These are phyloP conservation scores for Syrrhaptes paradoxus DNA, from an alignment of 2,113 vertebrate species.

Conservation along the genomic window DNA sequence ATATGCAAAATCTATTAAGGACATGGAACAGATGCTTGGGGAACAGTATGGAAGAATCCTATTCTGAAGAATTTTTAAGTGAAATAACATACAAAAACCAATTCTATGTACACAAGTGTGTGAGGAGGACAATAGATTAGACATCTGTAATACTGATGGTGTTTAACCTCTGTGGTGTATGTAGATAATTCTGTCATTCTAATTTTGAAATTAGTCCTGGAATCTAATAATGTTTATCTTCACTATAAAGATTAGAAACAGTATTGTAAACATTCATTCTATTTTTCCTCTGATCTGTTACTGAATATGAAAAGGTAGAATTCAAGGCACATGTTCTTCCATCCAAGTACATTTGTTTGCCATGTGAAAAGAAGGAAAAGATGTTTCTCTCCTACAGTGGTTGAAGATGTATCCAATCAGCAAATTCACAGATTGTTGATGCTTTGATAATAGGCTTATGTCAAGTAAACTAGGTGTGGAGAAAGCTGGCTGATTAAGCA, in stretches of 20 bases:
- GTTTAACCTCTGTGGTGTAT: background rate
- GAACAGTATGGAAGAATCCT: background rate
- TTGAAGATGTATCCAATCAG: background rate
- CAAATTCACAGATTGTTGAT: background rate
- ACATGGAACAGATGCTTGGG: background rate
- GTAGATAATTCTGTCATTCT: background rate
- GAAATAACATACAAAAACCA: background rate
- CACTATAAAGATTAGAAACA: background rate
- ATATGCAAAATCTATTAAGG: background rate
- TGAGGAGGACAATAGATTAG: background rate
- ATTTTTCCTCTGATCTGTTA: background rate
- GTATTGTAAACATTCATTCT: background rate
- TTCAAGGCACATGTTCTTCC: background rate
- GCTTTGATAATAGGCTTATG: background rate
- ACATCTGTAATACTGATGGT: background rate
- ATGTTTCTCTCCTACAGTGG: background rate
- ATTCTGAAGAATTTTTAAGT: background rate
- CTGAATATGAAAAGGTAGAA: background rate
- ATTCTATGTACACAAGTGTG: background rate
- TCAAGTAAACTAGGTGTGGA: background rate
- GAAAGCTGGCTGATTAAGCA: background rate
- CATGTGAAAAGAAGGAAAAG: background rate
- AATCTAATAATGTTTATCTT: background rate
- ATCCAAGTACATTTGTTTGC: background rate
- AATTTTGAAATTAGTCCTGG: background rate